These are phyloP conservation scores for Oegoconia quadripuncta DNA, from an alignment of 2,888 invertebrate species.

Conservation along the genomic window DNA sequence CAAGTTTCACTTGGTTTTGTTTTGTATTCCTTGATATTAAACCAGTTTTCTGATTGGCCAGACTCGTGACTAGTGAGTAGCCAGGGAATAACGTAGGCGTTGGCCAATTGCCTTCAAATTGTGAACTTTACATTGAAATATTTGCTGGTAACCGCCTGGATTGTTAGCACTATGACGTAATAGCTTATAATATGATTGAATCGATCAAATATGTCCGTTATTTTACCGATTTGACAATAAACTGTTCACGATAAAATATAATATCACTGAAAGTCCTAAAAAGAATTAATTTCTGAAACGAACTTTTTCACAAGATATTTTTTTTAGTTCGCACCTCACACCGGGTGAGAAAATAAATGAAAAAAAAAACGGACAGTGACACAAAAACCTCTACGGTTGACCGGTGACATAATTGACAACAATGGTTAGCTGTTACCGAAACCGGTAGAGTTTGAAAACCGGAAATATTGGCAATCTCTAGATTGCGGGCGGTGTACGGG, in stretches of 20 bases:
- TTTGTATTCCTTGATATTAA: no score
- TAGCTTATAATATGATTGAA: conserved; percentile 3
- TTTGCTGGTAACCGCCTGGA: conserved; percentile 8
- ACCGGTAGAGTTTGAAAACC: conserved; percentile 52
- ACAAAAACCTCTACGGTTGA: conserved; percentile 20
- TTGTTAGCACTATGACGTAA: conserved; percentile 13
- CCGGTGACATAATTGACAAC: conserved; percentile 45
- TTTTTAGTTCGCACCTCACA: no score
- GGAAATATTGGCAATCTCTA: conserved; percentile 61
- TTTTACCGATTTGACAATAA: background rate
- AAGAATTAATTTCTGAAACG: no score
- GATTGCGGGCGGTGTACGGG: no score
- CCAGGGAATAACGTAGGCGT: conserved; percentile 8
- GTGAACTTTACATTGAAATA: conserved; percentile 44
- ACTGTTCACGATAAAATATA: background rate
- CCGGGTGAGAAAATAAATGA: background rate
- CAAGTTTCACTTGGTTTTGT: no score
- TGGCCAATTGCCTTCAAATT: conserved; percentile 21
- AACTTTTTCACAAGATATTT: no score
- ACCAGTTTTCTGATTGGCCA: background rate
- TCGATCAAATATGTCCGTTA: conserved; percentile 1
- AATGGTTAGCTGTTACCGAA: conserved; percentile 36
- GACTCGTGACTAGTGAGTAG: conserved; percentile 1
- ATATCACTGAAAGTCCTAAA: background rate
- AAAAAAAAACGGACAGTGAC: background rate